Percentiles rank a stretch among this genome's conserved stretches.
phyloP scores from a whole-genome alignment of 2,113 vertebrate genomes.

The Kryptolebias marmoratus region DNA sequence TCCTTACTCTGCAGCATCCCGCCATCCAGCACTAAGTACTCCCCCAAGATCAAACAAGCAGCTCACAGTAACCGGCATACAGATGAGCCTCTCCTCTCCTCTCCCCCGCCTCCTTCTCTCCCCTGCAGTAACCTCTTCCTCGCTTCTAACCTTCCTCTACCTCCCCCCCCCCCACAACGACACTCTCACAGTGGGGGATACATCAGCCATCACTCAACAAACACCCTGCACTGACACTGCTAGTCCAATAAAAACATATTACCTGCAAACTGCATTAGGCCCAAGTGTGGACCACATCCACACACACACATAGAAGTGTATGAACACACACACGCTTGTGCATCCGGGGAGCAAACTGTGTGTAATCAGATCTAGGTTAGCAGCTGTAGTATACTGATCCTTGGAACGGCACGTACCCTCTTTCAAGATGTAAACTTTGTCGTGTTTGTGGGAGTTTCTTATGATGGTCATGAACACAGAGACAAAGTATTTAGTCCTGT shows the following conservation, averaged over 20 bases:
- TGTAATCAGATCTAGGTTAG: slow-evolving; percentile 73
- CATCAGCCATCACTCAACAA: slow-evolving; percentile 49
- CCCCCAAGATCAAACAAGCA: slow-evolving; percentile 77
- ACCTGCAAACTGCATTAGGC: slow-evolving; percentile 65
- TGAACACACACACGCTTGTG: neutral
- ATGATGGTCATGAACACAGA: slow-evolving; percentile 11
- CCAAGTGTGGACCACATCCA: slow-evolving; percentile 22
- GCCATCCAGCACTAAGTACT: slow-evolving; percentile 72
- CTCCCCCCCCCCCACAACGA: slow-evolving; percentile 24
- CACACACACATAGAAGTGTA: neutral
- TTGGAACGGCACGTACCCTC: slow-evolving; percentile 64
- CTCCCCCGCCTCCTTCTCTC: slow-evolving; percentile 53
- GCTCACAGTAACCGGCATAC: slow-evolving; percentile 77
- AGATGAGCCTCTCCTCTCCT: slow-evolving; percentile 70
- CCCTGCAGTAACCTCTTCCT: slow-evolving; percentile 66
- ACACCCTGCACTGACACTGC: slow-evolving; percentile 49
- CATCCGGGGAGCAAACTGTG: slow-evolving; percentile 22
- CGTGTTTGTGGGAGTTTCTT: neutral
- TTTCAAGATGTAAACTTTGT: slow-evolving; percentile 27
- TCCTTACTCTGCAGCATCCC: slow-evolving; percentile 63
- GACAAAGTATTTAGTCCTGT: neutral
- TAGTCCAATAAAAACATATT: slow-evolving; percentile 65
- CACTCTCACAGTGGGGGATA: slow-evolving; percentile 42
- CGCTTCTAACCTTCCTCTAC: slow-evolving; percentile 23
- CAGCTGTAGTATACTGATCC: slow-evolving; percentile 46